Evolutionary conservation across 2,113 vertebrate genomes (phyloP).

Genomic region (Mellivora capensis): DNA sequence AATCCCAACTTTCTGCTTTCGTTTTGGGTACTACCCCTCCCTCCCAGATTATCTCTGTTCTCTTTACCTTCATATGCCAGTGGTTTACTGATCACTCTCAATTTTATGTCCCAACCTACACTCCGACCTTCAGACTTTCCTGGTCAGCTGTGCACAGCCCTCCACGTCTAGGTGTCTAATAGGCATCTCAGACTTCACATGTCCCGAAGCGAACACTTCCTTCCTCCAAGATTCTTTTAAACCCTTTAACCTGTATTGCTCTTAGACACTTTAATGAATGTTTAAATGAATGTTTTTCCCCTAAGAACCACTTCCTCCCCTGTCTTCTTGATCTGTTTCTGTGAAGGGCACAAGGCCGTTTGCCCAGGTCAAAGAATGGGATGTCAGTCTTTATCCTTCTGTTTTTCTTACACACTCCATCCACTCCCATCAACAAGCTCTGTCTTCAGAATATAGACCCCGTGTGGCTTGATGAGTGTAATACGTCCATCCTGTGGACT

Average conservation of each 20-base stretch:
- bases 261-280: neutral
- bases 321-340: neutral
- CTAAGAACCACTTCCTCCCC: neutral
- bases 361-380: neutral
- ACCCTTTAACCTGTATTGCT: neutral
- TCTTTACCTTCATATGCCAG: neutral
- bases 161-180: neutral
- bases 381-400: neutral
- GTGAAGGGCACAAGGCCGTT: neutral
- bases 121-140: neutral
- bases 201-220: neutral
- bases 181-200: neutral
- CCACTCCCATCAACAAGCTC: neutral
- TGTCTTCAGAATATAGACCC: neutral
- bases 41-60: neutral
- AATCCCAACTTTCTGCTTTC: neutral
- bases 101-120: neutral
- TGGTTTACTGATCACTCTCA: neutral
- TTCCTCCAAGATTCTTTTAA: neutral
- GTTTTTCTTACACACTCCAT: neutral
- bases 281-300: neutral
- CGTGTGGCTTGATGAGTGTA: neutral
- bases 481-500: neutral
- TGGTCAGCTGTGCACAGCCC: neutral
- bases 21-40: neutral